A percentile compares a stretch with the other conserved stretches of the same genome.
Conservation (phyloP, 2,888 invertebrate species). For the Augiades crinisus region DNA sequence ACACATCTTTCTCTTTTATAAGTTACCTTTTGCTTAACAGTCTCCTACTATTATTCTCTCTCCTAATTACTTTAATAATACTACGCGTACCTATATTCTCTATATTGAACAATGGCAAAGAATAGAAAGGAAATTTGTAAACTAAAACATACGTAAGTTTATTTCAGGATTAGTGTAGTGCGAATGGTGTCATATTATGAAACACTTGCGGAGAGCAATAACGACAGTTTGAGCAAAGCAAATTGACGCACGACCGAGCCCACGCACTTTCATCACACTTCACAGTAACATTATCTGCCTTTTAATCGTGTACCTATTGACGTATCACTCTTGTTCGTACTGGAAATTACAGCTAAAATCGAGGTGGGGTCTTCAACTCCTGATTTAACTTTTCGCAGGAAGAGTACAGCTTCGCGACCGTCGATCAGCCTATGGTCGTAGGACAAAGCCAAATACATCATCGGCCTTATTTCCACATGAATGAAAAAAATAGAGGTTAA, state of each 20-base stretch:
- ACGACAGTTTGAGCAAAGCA: slow-evolving; percentile 58
- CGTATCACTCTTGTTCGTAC: slow-evolving; percentile 37
- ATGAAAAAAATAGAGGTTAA: slow-evolving; percentile 32
- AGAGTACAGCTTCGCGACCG: slow-evolving; percentile 98
- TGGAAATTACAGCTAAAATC: slow-evolving; percentile 86
- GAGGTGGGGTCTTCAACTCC: slow-evolving; percentile 98
- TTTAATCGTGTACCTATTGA: slow-evolving; percentile 47
- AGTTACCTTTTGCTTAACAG: too few relatives aligned
- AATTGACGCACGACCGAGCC: slow-evolving; percentile 71
- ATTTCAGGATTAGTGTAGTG: slow-evolving; percentile 20
- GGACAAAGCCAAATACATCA: slow-evolving; percentile 99
- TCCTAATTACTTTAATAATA: too few relatives aligned
- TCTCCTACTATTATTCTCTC: too few relatives aligned
- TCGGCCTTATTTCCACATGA: slow-evolving; percentile 98
- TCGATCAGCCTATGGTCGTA: slow-evolving; percentile 99
- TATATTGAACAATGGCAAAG: too few relatives aligned
- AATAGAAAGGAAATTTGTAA: background rate
- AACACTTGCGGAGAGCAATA: slow-evolving; percentile 45
- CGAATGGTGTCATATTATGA: slow-evolving; percentile 45
- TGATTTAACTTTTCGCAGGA: slow-evolving; percentile 96
- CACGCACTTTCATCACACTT: slow-evolving; percentile 58
- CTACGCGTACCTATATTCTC: too few relatives aligned
- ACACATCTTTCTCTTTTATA: too few relatives aligned
- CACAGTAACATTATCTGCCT: slow-evolving; percentile 46
- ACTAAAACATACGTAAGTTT: slow-evolving; percentile 8